Percentiles rank a stretch among this genome's conserved stretches.
These are phyloP conservation scores for Myiothlypis chrysogaster DNA, from an alignment of 2,797 vertebrate species.

Conservation along the genomic window DNA sequence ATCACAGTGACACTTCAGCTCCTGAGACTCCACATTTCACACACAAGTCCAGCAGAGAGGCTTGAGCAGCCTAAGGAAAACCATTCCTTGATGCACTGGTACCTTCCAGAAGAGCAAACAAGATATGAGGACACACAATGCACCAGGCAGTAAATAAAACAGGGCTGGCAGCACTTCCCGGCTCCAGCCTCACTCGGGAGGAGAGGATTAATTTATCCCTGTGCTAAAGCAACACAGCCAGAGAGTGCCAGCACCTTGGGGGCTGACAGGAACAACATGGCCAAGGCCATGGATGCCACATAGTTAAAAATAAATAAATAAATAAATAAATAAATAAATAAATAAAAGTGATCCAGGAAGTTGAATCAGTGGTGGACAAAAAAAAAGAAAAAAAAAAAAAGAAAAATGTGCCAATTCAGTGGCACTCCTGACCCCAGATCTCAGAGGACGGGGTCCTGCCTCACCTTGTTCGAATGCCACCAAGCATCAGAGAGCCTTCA, in stretches of 20 bases:
- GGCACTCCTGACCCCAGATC: neutral
- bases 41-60: neutral
- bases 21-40: neutral
- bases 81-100: neutral
- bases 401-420: neutral
- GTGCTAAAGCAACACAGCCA: neutral
- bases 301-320: no score
- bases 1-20: neutral
- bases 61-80: neutral
- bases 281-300: neutral
- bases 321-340: no score
- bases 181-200: neutral
- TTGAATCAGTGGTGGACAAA: no score
- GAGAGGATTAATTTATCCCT: neutral
- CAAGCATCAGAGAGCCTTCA: neutral
- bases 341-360: no score
- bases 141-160: neutral
- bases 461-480: neutral
- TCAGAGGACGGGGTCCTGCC: neutral
- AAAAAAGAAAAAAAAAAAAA: no score
- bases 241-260: neutral
- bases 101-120: neutral
- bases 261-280: neutral
- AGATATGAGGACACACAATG: neutral
- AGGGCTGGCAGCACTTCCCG: neutral